phyloP scores from a whole-genome alignment of 1,140 invertebrate species.

The Lysiphlebus fabarum region DNA sequence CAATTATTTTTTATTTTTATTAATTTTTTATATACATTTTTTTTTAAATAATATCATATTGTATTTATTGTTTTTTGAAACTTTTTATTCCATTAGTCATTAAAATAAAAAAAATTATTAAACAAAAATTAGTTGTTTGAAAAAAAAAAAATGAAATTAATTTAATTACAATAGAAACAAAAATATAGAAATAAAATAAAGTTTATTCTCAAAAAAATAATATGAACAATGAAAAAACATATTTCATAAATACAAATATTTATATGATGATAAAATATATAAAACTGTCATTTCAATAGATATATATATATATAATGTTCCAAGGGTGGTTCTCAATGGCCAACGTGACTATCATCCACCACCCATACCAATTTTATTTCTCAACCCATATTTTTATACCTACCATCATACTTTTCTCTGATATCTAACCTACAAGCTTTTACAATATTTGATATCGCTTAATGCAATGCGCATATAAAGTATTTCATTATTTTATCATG shows the following conservation, averaged over 20 bases:
- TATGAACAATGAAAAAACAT: not conserved
- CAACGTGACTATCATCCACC: slow-evolving; percentile 21
- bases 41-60: too few species aligned
- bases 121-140: too few species aligned
- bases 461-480: slow-evolving; percentile 33
- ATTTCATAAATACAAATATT: too few species aligned
- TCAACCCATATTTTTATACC: not conserved
- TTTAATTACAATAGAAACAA: not conserved
- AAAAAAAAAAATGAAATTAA: not conserved
- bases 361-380: slow-evolving; percentile 1
- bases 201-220: not conserved
- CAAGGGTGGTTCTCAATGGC: slow-evolving; percentile 5
- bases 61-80: too few species aligned
- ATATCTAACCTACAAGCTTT: slow-evolving; percentile 3
- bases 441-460: slow-evolving; percentile 28
- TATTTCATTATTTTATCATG: slow-evolving; percentile 27
- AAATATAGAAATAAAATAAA: not conserved
- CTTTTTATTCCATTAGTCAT: too few species aligned
- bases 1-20: too few species aligned
- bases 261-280: not conserved
- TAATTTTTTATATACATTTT: too few species aligned
- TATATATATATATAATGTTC: not conserved
- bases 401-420: not conserved
- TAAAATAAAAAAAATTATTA: too few species aligned
- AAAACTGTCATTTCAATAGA: not conserved